These are phyloP conservation scores for Australoheros facetus DNA, from an alignment of 2,797 vertebrate genomes.

Conservation along the genomic window DNA sequence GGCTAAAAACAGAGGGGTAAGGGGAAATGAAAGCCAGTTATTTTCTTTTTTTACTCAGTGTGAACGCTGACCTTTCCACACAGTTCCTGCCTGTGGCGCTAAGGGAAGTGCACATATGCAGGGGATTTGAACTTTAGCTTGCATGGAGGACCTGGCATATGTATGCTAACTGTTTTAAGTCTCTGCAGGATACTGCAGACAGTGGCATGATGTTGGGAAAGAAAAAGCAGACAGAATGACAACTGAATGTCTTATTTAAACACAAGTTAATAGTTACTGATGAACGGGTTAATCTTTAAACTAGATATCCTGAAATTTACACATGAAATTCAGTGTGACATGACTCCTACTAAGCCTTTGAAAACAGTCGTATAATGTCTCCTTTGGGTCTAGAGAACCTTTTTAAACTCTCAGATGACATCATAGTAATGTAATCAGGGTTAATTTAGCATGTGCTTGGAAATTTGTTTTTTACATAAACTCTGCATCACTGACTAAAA, in stretches of 20 bases:
- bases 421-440: not conserved
- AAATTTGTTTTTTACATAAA: no score
- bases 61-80: slow-evolving; percentile 62
- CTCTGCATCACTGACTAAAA: not conserved
- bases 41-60: slow-evolving; percentile 36
- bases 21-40: not conserved
- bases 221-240: not conserved
- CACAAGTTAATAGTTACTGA: not conserved
- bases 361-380: not conserved
- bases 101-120: slow-evolving; percentile 19
- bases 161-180: slow-evolving; percentile 48
- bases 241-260: slow-evolving; percentile 26
- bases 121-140: slow-evolving; percentile 54
- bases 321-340: not conserved
- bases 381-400: not conserved
- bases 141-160: slow-evolving; percentile 55
- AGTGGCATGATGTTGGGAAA: not conserved
- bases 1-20: slow-evolving; percentile 21
- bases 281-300: not conserved
- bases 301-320: not conserved
- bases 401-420: not conserved
- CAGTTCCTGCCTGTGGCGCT: slow-evolving; percentile 32
- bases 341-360: not conserved
- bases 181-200: slow-evolving; percentile 22
- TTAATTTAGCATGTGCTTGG: not conserved